These are phyloP conservation scores for Cirrhinus mrigala DNA, from an alignment of 2,797 vertebrate genomes.

Conservation along the genomic window DNA sequence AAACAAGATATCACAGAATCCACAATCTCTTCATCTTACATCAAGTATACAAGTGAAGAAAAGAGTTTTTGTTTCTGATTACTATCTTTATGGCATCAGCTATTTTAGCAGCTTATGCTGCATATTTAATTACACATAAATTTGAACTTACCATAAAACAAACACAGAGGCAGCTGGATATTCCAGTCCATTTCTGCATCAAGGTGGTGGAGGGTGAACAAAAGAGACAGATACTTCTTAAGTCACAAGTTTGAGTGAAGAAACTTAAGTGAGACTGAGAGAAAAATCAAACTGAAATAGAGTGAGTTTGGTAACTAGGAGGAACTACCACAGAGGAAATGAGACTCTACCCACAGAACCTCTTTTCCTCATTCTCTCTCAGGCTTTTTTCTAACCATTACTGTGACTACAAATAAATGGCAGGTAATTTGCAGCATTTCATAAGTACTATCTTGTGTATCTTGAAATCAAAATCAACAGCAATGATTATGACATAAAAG, in stretches of 20 bases:
- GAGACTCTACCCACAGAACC: background rate
- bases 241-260: background rate
- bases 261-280: background rate
- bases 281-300: background rate
- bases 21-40: background rate
- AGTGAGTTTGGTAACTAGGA: background rate
- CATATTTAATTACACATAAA: background rate
- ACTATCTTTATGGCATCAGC: background rate
- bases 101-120: background rate
- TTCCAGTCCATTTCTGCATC: conserved; percentile 4
- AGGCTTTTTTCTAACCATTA: background rate
- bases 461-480: too few relatives aligned
- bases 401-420: background rate
- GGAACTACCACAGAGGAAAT: background rate
- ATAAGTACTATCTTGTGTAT: background rate
- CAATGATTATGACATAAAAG: too few relatives aligned
- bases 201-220: too few relatives aligned
- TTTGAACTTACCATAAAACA: background rate
- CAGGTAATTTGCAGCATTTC: background rate
- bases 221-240: background rate
- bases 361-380: background rate
- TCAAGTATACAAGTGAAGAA: background rate
- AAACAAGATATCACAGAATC: background rate
- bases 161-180: background rate
- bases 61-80: background rate